Conservation (phyloP, 2,888 invertebrate genomes). For the Chymomyza caudatula region DNA sequence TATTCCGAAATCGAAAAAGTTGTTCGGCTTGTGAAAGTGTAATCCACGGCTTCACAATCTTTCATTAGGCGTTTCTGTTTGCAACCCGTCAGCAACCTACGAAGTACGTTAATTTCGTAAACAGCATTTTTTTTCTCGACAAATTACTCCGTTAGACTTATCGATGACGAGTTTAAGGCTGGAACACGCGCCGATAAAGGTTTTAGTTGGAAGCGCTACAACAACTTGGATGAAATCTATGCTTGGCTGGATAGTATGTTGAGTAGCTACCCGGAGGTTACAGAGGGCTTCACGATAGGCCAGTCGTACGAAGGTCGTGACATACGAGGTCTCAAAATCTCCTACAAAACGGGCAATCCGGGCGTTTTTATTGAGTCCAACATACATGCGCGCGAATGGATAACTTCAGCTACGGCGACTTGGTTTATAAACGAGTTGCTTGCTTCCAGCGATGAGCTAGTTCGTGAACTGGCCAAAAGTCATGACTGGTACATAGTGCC, state of each 20-base stretch:
- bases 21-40: no score
- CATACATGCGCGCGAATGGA: slow-evolving; percentile 85
- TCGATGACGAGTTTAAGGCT: slow-evolving; percentile 74
- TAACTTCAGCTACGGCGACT: slow-evolving; percentile 83
- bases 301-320: slow-evolving; percentile 80
- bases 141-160: slow-evolving; percentile 71
- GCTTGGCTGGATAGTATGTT: slow-evolving; percentile 80
- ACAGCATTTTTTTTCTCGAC: no score
- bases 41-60: no score
- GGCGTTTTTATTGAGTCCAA: slow-evolving; percentile 83
- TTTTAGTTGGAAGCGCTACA: slow-evolving; percentile 81
- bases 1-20: no score
- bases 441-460: slow-evolving; percentile 80
- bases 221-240: slow-evolving; percentile 81
- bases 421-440: slow-evolving; percentile 85
- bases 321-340: slow-evolving; percentile 80
- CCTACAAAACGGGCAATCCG: slow-evolving; percentile 76
- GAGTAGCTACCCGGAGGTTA: slow-evolving; percentile 78
- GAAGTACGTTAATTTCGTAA: no score
- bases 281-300: slow-evolving; percentile 79
- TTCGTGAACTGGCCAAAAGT: slow-evolving; percentile 81
- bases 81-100: no score
- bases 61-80: no score
- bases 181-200: slow-evolving; percentile 15
- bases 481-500: slow-evolving; percentile 88